Conservation (phyloP, 2,113 vertebrate species). For the Phalacrocorax aristotelis region DNA sequence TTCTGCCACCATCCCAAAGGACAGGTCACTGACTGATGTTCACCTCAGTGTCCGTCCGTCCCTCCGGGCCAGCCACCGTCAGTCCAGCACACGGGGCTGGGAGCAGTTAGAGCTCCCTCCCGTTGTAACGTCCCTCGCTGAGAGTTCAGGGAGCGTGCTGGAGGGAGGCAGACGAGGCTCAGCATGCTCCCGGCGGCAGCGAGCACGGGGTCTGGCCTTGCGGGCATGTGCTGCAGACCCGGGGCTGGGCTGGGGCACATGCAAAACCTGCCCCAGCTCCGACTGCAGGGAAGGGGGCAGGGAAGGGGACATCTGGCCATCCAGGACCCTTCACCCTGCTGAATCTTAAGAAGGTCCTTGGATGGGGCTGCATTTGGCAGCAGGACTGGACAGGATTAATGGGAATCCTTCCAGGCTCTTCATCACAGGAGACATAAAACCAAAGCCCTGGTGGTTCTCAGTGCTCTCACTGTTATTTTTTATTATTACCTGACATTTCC, state of each 20-base stretch:
- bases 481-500: neutral
- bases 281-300: neutral
- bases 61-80: neutral
- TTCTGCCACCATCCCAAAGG: neutral
- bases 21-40: neutral
- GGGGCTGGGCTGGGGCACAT: neutral
- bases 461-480: neutral
- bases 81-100: fast-evolving
- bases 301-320: fast-evolving
- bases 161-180: neutral
- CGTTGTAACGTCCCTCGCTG: neutral
- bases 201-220: neutral
- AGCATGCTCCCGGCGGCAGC: fast-evolving
- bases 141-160: neutral
- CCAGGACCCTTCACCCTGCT: neutral
- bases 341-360: neutral
- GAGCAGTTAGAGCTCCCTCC: neutral
- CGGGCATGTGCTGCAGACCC: neutral
- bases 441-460: no score
- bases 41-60: neutral
- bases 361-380: neutral
- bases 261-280: neutral
- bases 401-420: neutral
- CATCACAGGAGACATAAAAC: neutral
- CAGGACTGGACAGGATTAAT: neutral